These are phyloP conservation scores for Chaenodraco wilsoni DNA, from an alignment of 2,797 vertebrate genomes.

Conservation along the genomic window DNA sequence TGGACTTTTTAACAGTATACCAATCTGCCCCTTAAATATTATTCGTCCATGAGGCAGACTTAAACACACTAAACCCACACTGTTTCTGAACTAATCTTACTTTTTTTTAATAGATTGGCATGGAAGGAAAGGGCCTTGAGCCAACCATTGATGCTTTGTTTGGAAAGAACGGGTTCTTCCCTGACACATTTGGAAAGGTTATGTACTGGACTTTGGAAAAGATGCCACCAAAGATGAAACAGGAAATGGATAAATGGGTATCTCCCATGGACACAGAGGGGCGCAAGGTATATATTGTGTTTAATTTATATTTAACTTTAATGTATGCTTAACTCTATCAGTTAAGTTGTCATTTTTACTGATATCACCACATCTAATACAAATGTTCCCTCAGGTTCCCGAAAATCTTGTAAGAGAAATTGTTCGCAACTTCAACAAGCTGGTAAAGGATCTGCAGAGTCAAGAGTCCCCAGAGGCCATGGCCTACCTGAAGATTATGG, in stretches of 20 bases:
- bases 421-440: constrained; percentile 86
- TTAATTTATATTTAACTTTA: constrained; percentile 8
- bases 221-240: constrained; percentile 85
- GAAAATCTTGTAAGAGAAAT: constrained; percentile 87
- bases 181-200: constrained; percentile 88
- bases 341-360: constrained; percentile 6
- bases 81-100: constrained; percentile 2
- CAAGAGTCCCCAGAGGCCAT: constrained; percentile 88
- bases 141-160: constrained; percentile 92
- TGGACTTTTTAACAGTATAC: not conserved
- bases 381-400: constrained; percentile 62
- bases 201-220: constrained; percentile 90
- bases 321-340: not conserved
- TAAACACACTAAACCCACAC: not conserved
- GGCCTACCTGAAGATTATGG: constrained; percentile 91
- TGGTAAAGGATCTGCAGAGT: constrained; percentile 86
- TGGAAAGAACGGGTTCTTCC: constrained; percentile 94
- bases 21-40: not conserved
- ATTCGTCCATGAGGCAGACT: not conserved
- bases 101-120: constrained; percentile 84
- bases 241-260: constrained; percentile 86
- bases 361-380: constrained; percentile 2
- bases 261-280: constrained; percentile 74
- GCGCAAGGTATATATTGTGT: constrained; percentile 54
- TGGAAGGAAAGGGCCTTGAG: constrained; percentile 93